phyloP scores from a whole-genome alignment of 2,888 invertebrate species.

The Lithosia quadra region DNA sequence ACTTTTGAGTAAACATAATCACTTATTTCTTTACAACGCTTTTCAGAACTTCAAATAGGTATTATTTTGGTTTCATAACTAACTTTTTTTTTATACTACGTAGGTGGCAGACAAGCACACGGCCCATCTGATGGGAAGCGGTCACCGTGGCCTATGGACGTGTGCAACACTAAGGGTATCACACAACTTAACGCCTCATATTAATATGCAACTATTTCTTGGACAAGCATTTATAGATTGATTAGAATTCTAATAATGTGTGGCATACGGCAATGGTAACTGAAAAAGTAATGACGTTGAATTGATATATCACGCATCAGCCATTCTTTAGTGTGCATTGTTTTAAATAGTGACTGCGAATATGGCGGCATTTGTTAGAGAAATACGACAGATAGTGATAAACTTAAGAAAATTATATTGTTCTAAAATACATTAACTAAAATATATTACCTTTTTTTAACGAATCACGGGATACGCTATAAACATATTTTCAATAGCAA shows the following conservation, averaged over 20 bases:
- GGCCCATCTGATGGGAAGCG: no score
- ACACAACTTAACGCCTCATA: no score
- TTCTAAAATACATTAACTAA: constrained; percentile 2
- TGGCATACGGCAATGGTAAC: background rate
- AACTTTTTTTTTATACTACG: no score
- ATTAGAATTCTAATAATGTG: background rate
- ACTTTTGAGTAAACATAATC: background rate
- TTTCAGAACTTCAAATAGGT: background rate
- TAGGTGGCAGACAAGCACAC: no score
- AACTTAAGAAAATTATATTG: background rate
- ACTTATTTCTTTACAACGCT: background rate
- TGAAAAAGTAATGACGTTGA: background rate
- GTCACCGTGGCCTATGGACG: no score
- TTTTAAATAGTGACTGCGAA: constrained; percentile 24
- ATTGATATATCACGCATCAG: background rate
- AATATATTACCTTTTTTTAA: background rate
- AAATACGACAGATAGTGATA: background rate
- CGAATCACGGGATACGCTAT: background rate
- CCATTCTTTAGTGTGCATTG: background rate
- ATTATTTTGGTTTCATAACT: background rate
- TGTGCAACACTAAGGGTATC: no score
- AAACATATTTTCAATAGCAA: background rate
- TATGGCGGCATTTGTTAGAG: background rate
- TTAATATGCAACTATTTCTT: background rate
- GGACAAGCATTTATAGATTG: background rate